phyloP scores from a whole-genome alignment of 2,888 invertebrate genomes.

The Heteromyza rotundicornis region DNA sequence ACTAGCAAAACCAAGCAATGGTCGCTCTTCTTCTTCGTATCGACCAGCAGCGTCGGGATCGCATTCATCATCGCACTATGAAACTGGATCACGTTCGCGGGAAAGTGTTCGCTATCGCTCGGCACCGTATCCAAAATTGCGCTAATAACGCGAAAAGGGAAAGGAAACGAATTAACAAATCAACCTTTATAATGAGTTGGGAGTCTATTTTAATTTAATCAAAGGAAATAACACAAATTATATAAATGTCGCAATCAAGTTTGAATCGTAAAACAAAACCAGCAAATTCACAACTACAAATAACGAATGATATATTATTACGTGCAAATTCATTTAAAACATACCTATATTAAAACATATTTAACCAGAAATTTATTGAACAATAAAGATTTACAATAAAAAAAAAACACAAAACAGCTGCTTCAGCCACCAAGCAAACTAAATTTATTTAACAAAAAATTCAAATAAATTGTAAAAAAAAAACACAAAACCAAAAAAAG shows the following conservation, averaged over 20 bases:
- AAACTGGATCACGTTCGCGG: constrained; percentile 61
- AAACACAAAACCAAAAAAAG: too few relatives aligned
- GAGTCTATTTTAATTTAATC: too few relatives aligned
- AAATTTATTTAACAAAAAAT: too few relatives aligned
- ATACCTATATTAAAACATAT: too few relatives aligned
- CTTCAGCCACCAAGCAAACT: too few relatives aligned
- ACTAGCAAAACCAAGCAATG: constrained; percentile 62
- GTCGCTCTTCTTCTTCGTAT: constrained; percentile 61
- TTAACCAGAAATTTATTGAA: too few relatives aligned
- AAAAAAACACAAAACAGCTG: not conserved
- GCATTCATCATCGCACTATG: constrained; percentile 61
- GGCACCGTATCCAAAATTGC: constrained; percentile 61
- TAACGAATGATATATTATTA: too few relatives aligned
- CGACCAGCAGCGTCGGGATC: constrained; percentile 60
- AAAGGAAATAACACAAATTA: constrained; percentile 10
- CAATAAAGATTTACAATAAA: not conserved
- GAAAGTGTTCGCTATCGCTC: constrained; percentile 61
- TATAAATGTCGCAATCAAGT: too few relatives aligned
- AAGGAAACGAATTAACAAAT: constrained; percentile 10
- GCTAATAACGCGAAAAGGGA: constrained; percentile 41
- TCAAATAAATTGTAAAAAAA: too few relatives aligned
- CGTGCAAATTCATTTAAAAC: too few relatives aligned
- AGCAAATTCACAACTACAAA: too few relatives aligned
- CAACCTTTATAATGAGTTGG: constrained; percentile 16
- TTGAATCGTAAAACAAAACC: too few relatives aligned